Percentiles rank a stretch among this genome's conserved stretches.
phyloP scores from a whole-genome alignment of 2,113 vertebrate genomes.

The Corythornis cristatus region DNA sequence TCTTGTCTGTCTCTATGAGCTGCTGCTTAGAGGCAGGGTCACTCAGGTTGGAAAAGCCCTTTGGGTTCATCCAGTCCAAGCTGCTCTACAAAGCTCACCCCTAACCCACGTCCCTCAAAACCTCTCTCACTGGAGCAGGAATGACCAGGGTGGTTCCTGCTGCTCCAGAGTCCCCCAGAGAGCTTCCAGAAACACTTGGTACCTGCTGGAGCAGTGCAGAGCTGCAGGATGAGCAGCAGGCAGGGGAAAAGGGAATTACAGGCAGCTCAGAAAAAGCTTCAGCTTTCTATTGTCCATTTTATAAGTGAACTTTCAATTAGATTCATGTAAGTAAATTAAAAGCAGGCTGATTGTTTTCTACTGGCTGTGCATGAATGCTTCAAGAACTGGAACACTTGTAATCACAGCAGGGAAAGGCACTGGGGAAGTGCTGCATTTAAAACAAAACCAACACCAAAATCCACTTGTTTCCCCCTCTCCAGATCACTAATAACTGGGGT shows the following conservation, averaged over 20 bases:
- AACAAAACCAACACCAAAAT: too few relatives aligned
- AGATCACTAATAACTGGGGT: neutral
- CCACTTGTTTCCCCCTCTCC: neutral
- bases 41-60: too few relatives aligned
- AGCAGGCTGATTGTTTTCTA: neutral
- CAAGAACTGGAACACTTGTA: neutral
- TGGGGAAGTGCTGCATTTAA: neutral
- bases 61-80: too few relatives aligned
- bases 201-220: neutral
- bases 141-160: accelerated
- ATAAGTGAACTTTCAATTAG: neutral
- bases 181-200: neutral
- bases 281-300: neutral
- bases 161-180: neutral
- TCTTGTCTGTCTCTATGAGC: too few relatives aligned
- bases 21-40: too few relatives aligned
- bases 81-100: too few relatives aligned
- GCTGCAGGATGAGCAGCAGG: neutral
- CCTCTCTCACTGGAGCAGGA: neutral
- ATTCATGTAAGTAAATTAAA: neutral
- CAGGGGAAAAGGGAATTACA: neutral
- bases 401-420: neutral
- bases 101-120: too few relatives aligned
- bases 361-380: neutral
- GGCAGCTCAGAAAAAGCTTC: neutral